phyloP scores from a whole-genome alignment of 1,140 invertebrate species.

The Heliothis subflexa region DNA sequence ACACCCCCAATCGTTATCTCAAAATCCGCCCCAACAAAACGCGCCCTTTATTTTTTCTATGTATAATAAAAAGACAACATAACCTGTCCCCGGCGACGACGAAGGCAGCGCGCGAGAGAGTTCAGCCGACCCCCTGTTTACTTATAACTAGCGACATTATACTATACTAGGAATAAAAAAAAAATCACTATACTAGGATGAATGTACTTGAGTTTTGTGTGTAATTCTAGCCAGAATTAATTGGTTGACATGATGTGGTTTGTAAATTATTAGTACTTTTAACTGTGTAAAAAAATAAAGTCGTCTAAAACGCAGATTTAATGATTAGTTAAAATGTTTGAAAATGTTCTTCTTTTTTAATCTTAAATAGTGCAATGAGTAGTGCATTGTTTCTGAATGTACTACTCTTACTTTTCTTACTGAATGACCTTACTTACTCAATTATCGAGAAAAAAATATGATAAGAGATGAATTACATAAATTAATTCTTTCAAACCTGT shows the following conservation, averaged over 20 bases:
- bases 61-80: background rate
- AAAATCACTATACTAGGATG: background rate
- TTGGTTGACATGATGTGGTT: background rate
- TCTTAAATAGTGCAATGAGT: too few species aligned
- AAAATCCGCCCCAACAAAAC: background rate
- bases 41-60: background rate
- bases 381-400: too few species aligned
- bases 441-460: too few species aligned
- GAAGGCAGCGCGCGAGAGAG: constrained; percentile 71
- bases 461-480: too few species aligned
- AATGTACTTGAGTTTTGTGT: constrained; percentile 14
- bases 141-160: constrained; percentile 9
- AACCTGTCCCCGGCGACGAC: constrained; percentile 48
- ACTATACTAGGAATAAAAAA: background rate
- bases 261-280: too few species aligned
- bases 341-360: too few species aligned
- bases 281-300: too few species aligned
- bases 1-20: background rate
- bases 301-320: too few species aligned
- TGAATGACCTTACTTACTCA: too few species aligned
- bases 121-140: constrained; percentile 53
- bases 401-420: too few species aligned
- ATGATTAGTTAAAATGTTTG: too few species aligned
- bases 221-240: background rate
- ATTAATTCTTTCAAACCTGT: too few species aligned